These are phyloP conservation scores for Gymnoscopelus braueri DNA, from an alignment of 2,797 vertebrate species.

Conservation along the genomic window DNA sequence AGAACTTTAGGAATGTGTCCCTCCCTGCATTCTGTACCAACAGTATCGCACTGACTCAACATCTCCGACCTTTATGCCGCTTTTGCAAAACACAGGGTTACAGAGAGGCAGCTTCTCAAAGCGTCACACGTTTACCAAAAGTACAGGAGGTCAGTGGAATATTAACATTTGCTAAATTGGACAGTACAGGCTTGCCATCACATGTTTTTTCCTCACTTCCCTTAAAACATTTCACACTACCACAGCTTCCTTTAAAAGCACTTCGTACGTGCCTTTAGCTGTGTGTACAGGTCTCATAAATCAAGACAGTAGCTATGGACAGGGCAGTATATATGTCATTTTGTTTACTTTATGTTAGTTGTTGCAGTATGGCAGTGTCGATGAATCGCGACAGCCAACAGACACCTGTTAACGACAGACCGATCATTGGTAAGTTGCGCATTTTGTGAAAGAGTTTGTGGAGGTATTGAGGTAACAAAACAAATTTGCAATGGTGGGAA, in stretches of 20 bases:
- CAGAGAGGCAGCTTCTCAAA: not conserved
- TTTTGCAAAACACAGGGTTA: not conserved
- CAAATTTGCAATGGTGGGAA: not conserved
- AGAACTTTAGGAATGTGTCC: no score
- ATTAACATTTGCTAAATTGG: no score
- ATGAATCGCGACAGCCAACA: not conserved
- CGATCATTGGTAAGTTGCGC: slow-evolving; percentile 72
- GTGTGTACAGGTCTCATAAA: not conserved
- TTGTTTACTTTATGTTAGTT: slow-evolving; percentile 36
- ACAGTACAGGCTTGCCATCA: no score
- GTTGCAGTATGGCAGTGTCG: slow-evolving; percentile 37
- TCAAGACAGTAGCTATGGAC: slow-evolving; percentile 32
- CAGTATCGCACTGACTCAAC: not conserved
- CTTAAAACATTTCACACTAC: not conserved
- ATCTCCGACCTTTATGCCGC: not conserved
- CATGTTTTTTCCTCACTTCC: no score
- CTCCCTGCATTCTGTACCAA: no score
- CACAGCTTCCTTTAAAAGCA: not conserved
- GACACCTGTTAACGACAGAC: slow-evolving; percentile 65
- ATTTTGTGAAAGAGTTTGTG: no score
- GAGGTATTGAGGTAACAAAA: not conserved
- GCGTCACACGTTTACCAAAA: not conserved
- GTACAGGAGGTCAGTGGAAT: no score
- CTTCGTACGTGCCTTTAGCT: not conserved
- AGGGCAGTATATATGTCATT: slow-evolving; percentile 11